These are phyloP conservation scores for Ammospiza maritima DNA, from an alignment of 2,797 vertebrate genomes.

Conservation along the genomic window DNA sequence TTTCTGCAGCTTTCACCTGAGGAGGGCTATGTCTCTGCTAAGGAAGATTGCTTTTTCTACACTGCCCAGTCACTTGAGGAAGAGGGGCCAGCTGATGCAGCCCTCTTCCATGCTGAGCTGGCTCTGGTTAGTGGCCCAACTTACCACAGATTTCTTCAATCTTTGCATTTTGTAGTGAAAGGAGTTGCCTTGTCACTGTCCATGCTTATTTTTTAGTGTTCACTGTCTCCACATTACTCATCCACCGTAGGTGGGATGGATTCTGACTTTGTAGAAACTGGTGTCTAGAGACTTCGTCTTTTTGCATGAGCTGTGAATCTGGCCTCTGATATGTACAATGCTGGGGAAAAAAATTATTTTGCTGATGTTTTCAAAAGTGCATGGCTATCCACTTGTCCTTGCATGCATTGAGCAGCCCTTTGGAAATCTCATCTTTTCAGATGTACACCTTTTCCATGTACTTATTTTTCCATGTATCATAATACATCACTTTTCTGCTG, in stretches of 20 bases:
- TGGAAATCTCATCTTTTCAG: not conserved
- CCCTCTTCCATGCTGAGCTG: slow-evolving; percentile 91
- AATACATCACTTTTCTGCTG: not conserved
- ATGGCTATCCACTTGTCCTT: not conserved
- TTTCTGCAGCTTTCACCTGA: slow-evolving; percentile 91
- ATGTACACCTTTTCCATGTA: not conserved
- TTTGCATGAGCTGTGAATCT: slow-evolving; percentile 32
- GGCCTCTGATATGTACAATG: not conserved
- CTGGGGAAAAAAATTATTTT: not conserved
- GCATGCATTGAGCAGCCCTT: not conserved
- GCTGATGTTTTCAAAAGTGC: not conserved
- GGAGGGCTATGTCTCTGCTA: slow-evolving; percentile 88
- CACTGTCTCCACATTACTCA: not conserved
- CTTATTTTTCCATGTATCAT: not conserved
- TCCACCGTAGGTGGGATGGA: not conserved
- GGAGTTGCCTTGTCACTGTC: slow-evolving; percentile 19
- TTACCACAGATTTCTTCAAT: slow-evolving; percentile 54
- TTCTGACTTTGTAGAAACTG: not conserved
- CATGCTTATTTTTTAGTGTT: not conserved
- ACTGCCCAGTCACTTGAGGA: slow-evolving; percentile 84
- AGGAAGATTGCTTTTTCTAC: slow-evolving; percentile 88
- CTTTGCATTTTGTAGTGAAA: slow-evolving; percentile 19
- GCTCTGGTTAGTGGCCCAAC: slow-evolving; percentile 88
- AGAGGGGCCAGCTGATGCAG: slow-evolving; percentile 84
- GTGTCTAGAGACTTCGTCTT: not conserved